Evolutionary conservation across 1,140 invertebrate species (phyloP).

Genomic region (Lysiphlebus fabarum): DNA sequence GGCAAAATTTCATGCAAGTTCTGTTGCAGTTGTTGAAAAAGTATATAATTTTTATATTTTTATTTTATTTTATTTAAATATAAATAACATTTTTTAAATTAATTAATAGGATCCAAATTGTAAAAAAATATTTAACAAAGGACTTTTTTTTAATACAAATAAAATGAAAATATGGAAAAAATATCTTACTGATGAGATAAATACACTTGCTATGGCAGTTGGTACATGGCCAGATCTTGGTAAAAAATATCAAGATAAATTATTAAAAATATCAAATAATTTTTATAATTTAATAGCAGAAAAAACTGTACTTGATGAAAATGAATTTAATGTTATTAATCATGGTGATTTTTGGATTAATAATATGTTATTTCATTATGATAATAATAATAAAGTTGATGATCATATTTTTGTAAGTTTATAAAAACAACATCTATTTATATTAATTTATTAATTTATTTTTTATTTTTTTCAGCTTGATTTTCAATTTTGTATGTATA

Average conservation of each 20-base stretch:
- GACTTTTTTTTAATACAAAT: conserved; percentile 47
- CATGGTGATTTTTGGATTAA: conserved; percentile 68
- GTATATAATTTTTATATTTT: neutral
- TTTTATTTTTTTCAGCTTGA: conserved; percentile 53
- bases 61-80: too few relatives aligned
- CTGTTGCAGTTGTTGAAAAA: conserved; percentile 53
- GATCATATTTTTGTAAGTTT: conserved; percentile 60
- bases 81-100: too few relatives aligned
- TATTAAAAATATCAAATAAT: conserved; percentile 38
- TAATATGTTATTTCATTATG: conserved; percentile 65
- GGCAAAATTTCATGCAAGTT: conserved; percentile 60
- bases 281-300: conserved; percentile 37
- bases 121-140: conserved; percentile 39
- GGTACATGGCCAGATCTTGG: conserved; percentile 44
- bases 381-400: conserved; percentile 47
- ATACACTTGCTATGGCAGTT: conserved; percentile 33
- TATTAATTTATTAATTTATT: too few relatives aligned
- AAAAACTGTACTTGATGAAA: conserved; percentile 34
- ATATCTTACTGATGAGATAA: conserved; percentile 36
- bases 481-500: conserved; percentile 53
- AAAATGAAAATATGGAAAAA: conserved; percentile 30
- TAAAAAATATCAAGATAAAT: conserved; percentile 48
- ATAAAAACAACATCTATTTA: too few relatives aligned
- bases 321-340: conserved; percentile 60
- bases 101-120: conserved; percentile 47